phyloP scores from a whole-genome alignment of 2,113 vertebrate species.

The Chascanopsetta lugubris region DNA sequence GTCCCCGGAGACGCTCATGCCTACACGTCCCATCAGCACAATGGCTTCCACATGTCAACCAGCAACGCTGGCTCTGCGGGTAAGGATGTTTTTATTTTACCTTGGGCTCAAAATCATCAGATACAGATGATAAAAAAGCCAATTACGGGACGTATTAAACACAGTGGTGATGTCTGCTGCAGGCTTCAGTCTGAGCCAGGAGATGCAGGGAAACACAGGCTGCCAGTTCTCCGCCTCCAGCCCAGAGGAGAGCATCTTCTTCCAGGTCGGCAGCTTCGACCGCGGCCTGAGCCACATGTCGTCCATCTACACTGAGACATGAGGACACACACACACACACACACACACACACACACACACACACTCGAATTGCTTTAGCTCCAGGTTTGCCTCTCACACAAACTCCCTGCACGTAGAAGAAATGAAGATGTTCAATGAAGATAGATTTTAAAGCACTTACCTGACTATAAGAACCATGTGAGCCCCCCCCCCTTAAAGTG shows the following conservation, averaged over 20 bases:
- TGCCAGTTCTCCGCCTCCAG: constrained; percentile 84
- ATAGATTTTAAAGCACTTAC: no score
- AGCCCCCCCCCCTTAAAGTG: no score
- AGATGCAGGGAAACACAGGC: constrained; percentile 82
- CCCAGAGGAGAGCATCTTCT: constrained; percentile 91
- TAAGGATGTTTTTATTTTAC: constrained; percentile 57
- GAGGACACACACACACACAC: constrained; percentile 66
- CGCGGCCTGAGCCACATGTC: constrained; percentile 94
- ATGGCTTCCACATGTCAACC: constrained; percentile 86
- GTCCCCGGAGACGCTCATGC: constrained; percentile 83
- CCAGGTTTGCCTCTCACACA: no score
- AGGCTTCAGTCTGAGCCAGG: constrained; percentile 89
- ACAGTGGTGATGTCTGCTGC: constrained; percentile 25
- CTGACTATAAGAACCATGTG: no score
- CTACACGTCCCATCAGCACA: constrained; percentile 87
- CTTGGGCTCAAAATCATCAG: not conserved
- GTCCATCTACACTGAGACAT: constrained; percentile 95
- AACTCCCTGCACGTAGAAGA: no score
- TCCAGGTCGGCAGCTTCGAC: constrained; percentile 91
- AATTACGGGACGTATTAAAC: not conserved
- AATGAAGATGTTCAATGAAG: no score
- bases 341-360: no score
- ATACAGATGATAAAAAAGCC: not conserved
- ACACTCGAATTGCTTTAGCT: no score
- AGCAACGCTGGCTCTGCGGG: constrained; percentile 83